A percentile compares a stretch with the other conserved stretches of the same genome.
These are phyloP conservation scores for Plectus sambesii DNA, from an alignment of 1,140 invertebrate species.

Conservation along the genomic window DNA sequence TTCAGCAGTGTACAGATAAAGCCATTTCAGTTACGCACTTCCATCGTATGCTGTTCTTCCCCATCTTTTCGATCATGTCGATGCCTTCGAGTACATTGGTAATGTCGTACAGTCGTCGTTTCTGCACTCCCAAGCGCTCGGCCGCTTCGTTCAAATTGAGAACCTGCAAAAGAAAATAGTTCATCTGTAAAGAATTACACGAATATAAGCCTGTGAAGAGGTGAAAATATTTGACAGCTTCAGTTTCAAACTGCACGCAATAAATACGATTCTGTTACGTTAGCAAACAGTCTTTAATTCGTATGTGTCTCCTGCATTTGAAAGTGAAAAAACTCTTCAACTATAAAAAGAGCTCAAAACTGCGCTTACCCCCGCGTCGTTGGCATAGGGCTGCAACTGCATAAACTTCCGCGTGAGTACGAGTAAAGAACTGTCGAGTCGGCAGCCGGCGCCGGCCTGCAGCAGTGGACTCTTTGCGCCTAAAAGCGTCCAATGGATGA, in stretches of 20 bases:
- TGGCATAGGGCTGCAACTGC: constrained; percentile 25
- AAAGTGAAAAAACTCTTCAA: constrained; percentile 4
- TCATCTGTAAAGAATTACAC: no score
- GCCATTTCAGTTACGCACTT: constrained; percentile 29
- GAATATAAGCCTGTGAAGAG: no score
- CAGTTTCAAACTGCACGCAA: no score
- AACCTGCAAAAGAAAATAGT: constrained; percentile 19
- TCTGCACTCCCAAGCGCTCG: constrained; percentile 32
- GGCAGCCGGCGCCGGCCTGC: no score
- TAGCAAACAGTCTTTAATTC: background rate
- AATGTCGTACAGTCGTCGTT: constrained; percentile 52
- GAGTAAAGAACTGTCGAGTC: constrained; percentile 33
- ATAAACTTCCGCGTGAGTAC: constrained; percentile 38
- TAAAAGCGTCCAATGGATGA: no score
- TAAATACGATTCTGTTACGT: no score
- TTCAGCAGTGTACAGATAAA: no score
- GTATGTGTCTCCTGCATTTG: background rate
- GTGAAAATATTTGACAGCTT: no score
- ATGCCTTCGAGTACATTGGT: constrained; percentile 54
- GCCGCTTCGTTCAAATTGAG: constrained; percentile 45
- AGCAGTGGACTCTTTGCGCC: no score
- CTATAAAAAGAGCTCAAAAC: constrained; percentile 13
- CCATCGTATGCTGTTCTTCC: constrained; percentile 49
- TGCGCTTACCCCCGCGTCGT: constrained; percentile 26
- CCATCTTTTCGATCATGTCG: constrained; percentile 53